Percentiles rank a stretch among this genome's conserved stretches.
phyloP scores from a whole-genome alignment of 2,113 vertebrate genomes.

The Salvelinus sp. region DNA sequence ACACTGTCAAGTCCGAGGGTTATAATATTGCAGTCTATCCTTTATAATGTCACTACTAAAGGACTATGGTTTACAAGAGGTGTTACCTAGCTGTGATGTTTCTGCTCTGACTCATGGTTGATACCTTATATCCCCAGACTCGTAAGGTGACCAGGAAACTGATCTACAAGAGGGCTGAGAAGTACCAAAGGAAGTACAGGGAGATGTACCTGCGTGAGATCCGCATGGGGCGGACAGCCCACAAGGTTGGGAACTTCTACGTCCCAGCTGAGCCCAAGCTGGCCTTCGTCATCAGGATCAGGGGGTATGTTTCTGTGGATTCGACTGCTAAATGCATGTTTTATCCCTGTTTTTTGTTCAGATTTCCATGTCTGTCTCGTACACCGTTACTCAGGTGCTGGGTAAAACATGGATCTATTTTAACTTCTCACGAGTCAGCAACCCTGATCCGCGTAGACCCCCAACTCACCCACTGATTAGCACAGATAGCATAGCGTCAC shows the following conservation, averaged over 20 bases:
- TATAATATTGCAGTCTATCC: too few species aligned
- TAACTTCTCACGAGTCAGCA: too few species aligned
- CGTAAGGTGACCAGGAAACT: conserved; percentile 84
- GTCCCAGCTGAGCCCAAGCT: conserved; percentile 95
- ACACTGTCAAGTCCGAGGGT: too few species aligned
- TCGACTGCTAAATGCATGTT: background rate
- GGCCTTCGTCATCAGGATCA: conserved; percentile 94
- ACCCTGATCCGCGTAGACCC: too few species aligned
- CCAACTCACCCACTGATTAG: too few species aligned
- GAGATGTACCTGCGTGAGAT: conserved; percentile 91
- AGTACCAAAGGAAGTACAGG: conserved; percentile 95
- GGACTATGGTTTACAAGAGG: background rate
- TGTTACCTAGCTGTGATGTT: background rate
- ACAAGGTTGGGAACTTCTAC: conserved; percentile 93
- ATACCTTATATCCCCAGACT: conserved; percentile 55
- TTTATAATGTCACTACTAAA: too few species aligned
- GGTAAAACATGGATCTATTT: too few species aligned
- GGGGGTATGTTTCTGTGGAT: conserved; percentile 79
- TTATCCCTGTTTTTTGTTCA: background rate
- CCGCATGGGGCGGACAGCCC: conserved; percentile 85
- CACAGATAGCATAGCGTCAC: too few species aligned
- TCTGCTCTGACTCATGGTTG: too few species aligned
- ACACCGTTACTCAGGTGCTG: background rate
- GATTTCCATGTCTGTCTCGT: background rate
- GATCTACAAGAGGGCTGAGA: conserved; percentile 89